A percentile compares a stretch with the other conserved stretches of the same genome.
phyloP scores from a whole-genome alignment of 2,797 vertebrate species.

The Clarias pachynema region DNA sequence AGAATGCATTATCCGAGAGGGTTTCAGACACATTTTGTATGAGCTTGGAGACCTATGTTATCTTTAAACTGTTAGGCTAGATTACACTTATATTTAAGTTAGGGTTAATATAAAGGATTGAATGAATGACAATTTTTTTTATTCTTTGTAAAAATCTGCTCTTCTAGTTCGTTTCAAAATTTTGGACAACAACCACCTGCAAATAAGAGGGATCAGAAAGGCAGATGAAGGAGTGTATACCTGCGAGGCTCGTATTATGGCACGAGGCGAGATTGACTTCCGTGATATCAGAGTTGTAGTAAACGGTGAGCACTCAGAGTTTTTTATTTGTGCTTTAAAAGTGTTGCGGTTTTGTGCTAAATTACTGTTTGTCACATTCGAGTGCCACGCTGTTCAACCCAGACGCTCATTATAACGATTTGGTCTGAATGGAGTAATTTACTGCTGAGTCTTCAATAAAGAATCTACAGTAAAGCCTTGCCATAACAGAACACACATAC shows the following conservation, averaged over 20 bases:
- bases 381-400: slow-evolving; percentile 10
- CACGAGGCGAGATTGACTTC: slow-evolving; percentile 94
- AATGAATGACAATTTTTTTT: neutral
- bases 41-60: no score
- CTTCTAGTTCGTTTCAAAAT: slow-evolving; percentile 88
- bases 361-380: slow-evolving; percentile 21
- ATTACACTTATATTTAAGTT: no score
- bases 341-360: slow-evolving; percentile 52
- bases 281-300: slow-evolving; percentile 91
- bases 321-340: slow-evolving; percentile 2
- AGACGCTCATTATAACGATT: slow-evolving; percentile 30
- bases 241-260: slow-evolving; percentile 94
- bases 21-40: no score
- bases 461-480: neutral
- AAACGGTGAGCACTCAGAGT: slow-evolving; percentile 82
- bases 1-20: no score
- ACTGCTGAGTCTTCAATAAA: slow-evolving; percentile 7
- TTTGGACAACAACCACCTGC: slow-evolving; percentile 93
- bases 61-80: no score
- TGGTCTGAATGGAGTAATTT: slow-evolving; percentile 27
- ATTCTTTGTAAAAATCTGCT: neutral
- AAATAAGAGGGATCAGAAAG: slow-evolving; percentile 95
- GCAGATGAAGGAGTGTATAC: slow-evolving; percentile 92
- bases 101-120: no score
- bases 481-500: neutral